Base-by-base conservation (phyloP, 2,797 vertebrate species). In the Cyprinella venusta region DNA sequence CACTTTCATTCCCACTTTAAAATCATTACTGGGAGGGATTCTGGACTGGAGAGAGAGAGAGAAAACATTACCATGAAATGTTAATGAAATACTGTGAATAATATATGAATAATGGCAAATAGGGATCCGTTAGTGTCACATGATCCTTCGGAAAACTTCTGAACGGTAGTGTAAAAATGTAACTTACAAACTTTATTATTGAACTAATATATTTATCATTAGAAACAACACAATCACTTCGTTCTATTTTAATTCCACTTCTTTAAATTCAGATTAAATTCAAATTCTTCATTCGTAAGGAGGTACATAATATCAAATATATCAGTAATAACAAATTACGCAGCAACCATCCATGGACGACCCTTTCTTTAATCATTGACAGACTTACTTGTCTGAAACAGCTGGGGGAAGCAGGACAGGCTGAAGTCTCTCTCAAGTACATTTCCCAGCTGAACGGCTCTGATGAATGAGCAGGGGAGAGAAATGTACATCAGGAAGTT, bases 381-480 rank as follows among this genome's bases (percentile, higher is more conserved):
- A 40, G 24, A 48, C 21, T 54, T 96, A 99, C 98, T 96, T 99
- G 98, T 96, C 94, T 96, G 91, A 99, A 99, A 92, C 92, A 97
- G 64, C 94, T 94, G 1, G 96, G 92, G 48, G 97, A 96, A 4
- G 97, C 97, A 88, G 96, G 94, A 81, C 89, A 42, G 33, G 97
- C 97, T 65, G 95, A 96, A 2, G 96, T 98, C 89, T 97, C 94
- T 92, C 96, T 95, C 92, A 99, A 94, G 88, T 99, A 99, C n/a
- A 93, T 93, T 81, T 97, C 96, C 98, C 97, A 99, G 48, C 94
- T 95, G 93, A 99, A 99, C 0, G 94, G 90, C 83, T 96, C 97
- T 99, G 85, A 18, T 86, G 81, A 92, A 91, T 76, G 87, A 63
- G 78, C 6, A 89, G 6, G 78, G 3, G 42, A 76, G 36, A 15